Evolutionary conservation across 2,888 invertebrate species (phyloP), one percentile per base, ranked within the genome.

Genomic region (Disparrhopalites patrizii): DNA sequence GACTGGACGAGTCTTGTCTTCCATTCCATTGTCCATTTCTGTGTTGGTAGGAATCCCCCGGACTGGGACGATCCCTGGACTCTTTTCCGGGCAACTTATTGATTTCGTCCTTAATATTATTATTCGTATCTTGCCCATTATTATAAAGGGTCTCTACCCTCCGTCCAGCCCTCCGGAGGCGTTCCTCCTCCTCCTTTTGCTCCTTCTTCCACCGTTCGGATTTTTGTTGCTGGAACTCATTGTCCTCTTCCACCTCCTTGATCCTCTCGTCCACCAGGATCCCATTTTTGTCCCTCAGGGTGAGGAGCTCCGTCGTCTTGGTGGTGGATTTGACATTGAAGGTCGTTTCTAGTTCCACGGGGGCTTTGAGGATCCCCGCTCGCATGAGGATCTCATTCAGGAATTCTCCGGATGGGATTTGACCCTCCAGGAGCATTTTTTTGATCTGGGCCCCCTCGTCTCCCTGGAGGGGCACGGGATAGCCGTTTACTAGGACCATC

Each of bases 161-260:
- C 30, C 55, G 64, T 1, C 51, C 51, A 10, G 52, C 7, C 27
- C 36, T 23, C 15, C 18, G 23, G 25, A 61, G 38, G 25, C 52
- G 36, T n/a, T 51, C 40, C 30, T 56, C 23, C 13, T 40, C 33
- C 18, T 25, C n/a, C 7, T 27, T 40, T 40, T 66, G 38, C 33
- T 69, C 68, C 25, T 62, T 65, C 55, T 69, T 67, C 77, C 76
- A 77, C 28, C 76, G 70, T 60, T 77, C 76, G 40, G 73, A 73
- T 38, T 73, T 75, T 30, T 72, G 71, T 15, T 85, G 86, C 52
- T 85, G 84, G 77, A 86, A 87, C 76, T 83, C 85, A 78, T 87
- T 87, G 77, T 87, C 85, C 76, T 88, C 87, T 78, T 87, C 86
- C 43, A 86, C 86, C 78, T 88, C 87, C 55, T 85, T 82, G 67